Evolutionary conservation across 2,113 vertebrate species (phyloP).

Genomic region (Axis porcinus): DNA sequence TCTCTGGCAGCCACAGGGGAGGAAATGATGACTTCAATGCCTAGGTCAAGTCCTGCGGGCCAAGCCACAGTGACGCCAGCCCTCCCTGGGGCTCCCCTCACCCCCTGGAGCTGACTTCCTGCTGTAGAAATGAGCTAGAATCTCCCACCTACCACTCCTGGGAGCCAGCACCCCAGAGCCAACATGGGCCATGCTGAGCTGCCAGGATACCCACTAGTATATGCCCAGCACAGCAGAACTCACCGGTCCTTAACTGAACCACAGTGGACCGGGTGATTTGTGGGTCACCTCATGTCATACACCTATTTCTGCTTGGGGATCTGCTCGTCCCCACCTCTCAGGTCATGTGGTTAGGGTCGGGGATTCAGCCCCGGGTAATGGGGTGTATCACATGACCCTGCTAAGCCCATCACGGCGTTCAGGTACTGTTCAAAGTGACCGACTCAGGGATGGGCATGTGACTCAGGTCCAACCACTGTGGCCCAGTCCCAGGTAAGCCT

Average conservation of each 20-base stretch:
- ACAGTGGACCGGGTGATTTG: not conserved
- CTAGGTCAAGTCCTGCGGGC: not conserved
- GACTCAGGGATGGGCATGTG: not conserved
- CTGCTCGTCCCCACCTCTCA: not conserved
- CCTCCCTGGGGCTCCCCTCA: not conserved
- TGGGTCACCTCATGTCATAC: rapidly evolving
- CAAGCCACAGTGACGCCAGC: not conserved
- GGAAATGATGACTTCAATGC: not conserved
- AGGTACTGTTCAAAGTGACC: not conserved
- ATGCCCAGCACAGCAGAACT: not conserved
- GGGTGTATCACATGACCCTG: not conserved
- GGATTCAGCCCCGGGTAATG: rapidly evolving
- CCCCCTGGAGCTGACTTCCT: not conserved
- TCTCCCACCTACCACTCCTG: too few relatives aligned
- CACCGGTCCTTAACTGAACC: not conserved
- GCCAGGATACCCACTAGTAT: not conserved
- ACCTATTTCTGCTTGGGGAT: not conserved
- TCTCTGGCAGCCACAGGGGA: not conserved
- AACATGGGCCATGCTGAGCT: rapidly evolving
- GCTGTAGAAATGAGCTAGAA: not conserved
- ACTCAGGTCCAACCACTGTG: not conserved
- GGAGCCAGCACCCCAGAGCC: not conserved
- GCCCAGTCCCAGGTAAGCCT: not conserved
- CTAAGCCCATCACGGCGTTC: not conserved
- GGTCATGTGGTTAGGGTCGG: not conserved